These are phyloP conservation scores for Antennarius striatus DNA, from an alignment of 2,113 vertebrate genomes.

Conservation along the genomic window DNA sequence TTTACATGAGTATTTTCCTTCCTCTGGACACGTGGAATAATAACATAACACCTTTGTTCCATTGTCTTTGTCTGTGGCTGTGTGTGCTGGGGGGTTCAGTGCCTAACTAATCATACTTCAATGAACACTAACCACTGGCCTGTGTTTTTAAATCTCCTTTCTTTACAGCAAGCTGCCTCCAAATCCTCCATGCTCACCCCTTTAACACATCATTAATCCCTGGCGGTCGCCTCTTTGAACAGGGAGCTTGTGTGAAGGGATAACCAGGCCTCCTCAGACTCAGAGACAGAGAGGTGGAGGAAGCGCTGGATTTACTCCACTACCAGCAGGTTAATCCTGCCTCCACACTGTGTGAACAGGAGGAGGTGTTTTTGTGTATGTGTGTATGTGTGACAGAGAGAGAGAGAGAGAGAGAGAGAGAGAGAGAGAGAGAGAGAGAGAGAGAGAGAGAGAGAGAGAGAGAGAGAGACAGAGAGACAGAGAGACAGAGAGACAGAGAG, in stretches of 20 bases:
- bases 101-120: constrained; percentile 63
- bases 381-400: constrained; percentile 12
- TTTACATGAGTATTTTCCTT: constrained; percentile 27
- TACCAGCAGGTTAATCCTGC: constrained; percentile 73
- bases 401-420: neutral
- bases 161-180: constrained; percentile 63
- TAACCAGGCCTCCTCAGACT: constrained; percentile 70
- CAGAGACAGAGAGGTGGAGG: constrained; percentile 53
- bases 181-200: constrained; percentile 68
- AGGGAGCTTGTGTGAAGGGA: constrained; percentile 64
- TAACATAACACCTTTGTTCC: constrained; percentile 39
- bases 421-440: constrained; percentile 2
- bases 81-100: constrained; percentile 24
- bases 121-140: constrained; percentile 62
- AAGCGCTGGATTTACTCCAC: constrained; percentile 60
- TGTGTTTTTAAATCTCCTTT: constrained; percentile 67
- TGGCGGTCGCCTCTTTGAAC: constrained; percentile 62
- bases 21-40: constrained; percentile 28
- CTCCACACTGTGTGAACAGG: constrained; percentile 45
- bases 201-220: constrained; percentile 76
- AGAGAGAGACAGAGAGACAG: neutral
- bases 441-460: neutral
- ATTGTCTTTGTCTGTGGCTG: constrained; percentile 26
- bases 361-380: constrained; percentile 9
- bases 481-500: neutral